These are phyloP conservation scores for Gymnodraco acuticeps DNA, from an alignment of 2,797 vertebrate genomes.

Conservation along the genomic window DNA sequence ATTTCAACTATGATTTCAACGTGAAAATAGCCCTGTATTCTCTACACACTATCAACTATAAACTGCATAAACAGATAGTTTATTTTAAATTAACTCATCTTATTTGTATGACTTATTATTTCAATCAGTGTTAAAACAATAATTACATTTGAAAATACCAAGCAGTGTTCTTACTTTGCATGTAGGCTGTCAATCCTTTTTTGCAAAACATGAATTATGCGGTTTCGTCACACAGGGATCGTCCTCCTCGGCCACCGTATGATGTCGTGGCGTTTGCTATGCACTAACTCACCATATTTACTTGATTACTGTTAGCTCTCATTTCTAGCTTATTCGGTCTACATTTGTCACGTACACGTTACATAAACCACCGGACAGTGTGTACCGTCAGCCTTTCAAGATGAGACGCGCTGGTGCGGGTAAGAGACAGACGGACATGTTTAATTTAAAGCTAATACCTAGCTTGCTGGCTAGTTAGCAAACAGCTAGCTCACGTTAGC, in stretches of 20 bases:
- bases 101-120: background rate
- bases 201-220: background rate
- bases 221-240: background rate
- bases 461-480: slow-evolving; percentile 35
- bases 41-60: background rate
- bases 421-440: slow-evolving; percentile 56
- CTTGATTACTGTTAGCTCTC: accelerated
- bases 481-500: slow-evolving; percentile 32
- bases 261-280: slow-evolving; percentile 82
- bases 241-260: slow-evolving; percentile 77
- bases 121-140: background rate
- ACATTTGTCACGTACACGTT: background rate
- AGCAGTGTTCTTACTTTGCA: too few relatives aligned
- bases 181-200: too few relatives aligned
- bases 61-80: background rate
- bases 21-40: background rate
- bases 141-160: background rate
- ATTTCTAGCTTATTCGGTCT: accelerated
- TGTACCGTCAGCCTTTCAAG: slow-evolving; percentile 8
- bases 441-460: background rate
- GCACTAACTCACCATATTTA: background rate
- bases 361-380: background rate
- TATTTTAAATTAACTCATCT: background rate
- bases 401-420: slow-evolving; percentile 86
- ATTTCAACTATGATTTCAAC: background rate